Evolutionary conservation across 2,797 vertebrate genomes (phyloP), one percentile per base, ranked within the genome.

Genomic region (Sebastes goodei): DNA sequence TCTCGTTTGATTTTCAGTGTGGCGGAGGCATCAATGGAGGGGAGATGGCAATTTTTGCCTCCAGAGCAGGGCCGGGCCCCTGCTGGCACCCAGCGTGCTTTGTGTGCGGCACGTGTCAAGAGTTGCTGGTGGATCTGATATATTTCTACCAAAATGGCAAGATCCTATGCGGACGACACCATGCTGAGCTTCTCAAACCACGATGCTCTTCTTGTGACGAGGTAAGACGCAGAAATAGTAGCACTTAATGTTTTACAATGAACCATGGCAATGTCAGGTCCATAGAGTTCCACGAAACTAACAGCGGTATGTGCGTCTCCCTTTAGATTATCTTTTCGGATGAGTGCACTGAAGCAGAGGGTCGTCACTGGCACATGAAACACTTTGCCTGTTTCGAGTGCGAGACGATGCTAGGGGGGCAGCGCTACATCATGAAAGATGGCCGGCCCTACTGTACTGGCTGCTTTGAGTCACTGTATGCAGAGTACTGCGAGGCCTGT

Each of bases 341-440:
- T 21, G 98, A 99, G 90, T 99, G 98, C 88, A 99, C 98, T 3
- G 98, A 99, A 90, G 98, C 98, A 1, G 98, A 99, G 85, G 98
- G 98, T 27, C 97, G 97, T 59, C 98, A 99, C 79, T 99, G 98
- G 98, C 98, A 99, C 93, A 99, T 99, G 98, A 98, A 98, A 69
- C 98, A 99, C 91, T 99, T 99, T 87, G 97, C 96, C 81, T 99
- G 98, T 84, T 98, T 98, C 0, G 98, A 99, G 91, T 99, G 98
- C 29, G 98, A 97, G 80, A 96, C 96, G 0, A 94, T 98, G 88
- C 95, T 99, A 9, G 98, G 98, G 2, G 98, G 98, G 6, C 98
- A 98, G 92, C 96, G 98, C 62, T 99, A 99, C 90, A 99, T 99
- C 93, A 99, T 99, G 98, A 99, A 99, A 94, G 97, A 99, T 1